A percentile compares a stretch with the other conserved stretches of the same genome.
Conservation (phyloP, 2,888 invertebrate species). For the Trilocha varians region DNA sequence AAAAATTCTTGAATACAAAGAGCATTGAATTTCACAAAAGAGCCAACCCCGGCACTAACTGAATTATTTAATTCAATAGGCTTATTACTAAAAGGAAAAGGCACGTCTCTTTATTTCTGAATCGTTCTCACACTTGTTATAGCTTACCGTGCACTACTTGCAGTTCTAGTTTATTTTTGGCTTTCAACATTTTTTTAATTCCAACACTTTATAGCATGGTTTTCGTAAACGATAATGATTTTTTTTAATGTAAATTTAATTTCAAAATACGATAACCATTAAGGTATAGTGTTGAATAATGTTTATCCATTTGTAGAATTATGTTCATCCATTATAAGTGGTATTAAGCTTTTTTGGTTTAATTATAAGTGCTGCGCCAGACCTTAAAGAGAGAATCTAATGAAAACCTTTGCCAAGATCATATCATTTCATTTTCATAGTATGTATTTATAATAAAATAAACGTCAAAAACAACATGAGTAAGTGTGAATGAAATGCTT, state of each 20-base stretch:
- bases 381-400: no score
- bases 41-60: slow-evolving; percentile 21
- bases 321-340: no score
- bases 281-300: no score
- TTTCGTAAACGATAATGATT: no score
- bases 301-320: no score
- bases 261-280: no score
- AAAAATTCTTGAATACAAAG: neutral
- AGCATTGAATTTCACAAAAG: neutral
- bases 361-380: no score
- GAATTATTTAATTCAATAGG: slow-evolving; percentile 42
- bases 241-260: no score
- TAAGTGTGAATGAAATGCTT: neutral
- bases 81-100: slow-evolving; percentile 32
- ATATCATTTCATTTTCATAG: no score
- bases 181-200: neutral
- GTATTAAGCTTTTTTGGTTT: no score
- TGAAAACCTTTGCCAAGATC: no score
- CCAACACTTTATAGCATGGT: no score
- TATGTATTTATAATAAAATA: neutral
- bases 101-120: slow-evolving; percentile 1
- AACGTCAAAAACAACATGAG: neutral
- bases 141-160: neutral
- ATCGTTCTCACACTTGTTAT: slow-evolving; percentile 3
- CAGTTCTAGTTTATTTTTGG: slow-evolving; percentile 1